Conservation (phyloP, 1,140 invertebrate genomes). For the Chionoecetes opilio region DNA sequence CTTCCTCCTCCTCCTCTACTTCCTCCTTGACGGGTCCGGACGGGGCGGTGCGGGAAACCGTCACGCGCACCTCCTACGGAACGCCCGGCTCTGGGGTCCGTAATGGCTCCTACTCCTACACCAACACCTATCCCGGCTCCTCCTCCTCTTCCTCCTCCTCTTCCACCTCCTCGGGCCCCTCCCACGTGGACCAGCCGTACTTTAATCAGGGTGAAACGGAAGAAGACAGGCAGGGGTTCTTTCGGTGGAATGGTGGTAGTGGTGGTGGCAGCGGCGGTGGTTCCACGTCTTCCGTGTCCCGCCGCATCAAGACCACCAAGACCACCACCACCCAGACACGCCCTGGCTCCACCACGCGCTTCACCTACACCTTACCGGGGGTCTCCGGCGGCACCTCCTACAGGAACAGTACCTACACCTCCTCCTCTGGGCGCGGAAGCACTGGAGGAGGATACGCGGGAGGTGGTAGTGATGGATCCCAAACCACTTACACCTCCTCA, state of each 20-base stretch:
- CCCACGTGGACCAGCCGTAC: constrained; percentile 66
- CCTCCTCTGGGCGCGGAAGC: too few species aligned
- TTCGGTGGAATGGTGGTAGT: constrained; percentile 70
- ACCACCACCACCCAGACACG: constrained; percentile 64
- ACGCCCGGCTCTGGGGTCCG: constrained; percentile 62
- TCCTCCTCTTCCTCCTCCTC: neutral
- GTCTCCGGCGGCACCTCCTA: constrained; percentile 65
- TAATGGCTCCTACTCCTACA: constrained; percentile 67
- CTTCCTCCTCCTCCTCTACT: constrained; percentile 48
- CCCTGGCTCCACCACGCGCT: constrained; percentile 57
- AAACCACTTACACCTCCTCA: too few species aligned
- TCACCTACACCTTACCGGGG: constrained; percentile 67
- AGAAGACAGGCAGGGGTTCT: constrained; percentile 54
- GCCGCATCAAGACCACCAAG: constrained; percentile 63
- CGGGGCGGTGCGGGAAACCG: constrained; percentile 52
- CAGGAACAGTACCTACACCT: constrained; percentile 64
- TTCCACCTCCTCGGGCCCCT: constrained; percentile 28
- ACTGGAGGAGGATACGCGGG: too few species aligned
- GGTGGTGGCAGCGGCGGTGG: constrained; percentile 12
- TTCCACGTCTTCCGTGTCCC: constrained; percentile 44
- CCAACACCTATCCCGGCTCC: neutral
- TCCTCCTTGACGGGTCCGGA: constrained; percentile 49
- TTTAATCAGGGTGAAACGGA: constrained; percentile 53
- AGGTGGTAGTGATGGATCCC: neutral
- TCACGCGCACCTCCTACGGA: constrained; percentile 41